Percentiles rank a stretch among this genome's conserved stretches.
Evolutionary conservation across 2,113 vertebrate species (phyloP).

Genomic region (Ophthalmolycus amberensis): DNA sequence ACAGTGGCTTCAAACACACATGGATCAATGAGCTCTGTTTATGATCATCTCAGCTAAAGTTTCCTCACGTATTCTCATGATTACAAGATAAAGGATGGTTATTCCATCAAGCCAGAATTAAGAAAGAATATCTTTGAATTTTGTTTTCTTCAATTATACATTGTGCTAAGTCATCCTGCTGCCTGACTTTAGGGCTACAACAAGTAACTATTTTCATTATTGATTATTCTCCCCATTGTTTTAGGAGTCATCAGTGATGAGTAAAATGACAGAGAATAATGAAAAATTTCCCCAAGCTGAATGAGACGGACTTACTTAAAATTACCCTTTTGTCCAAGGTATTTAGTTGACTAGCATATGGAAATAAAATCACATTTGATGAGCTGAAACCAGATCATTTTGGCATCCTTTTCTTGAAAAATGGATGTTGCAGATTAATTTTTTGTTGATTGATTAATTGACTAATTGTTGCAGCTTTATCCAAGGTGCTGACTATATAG

Average conservation of each 20-base stretch:
- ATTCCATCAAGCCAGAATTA: background rate
- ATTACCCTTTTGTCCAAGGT: background rate
- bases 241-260: background rate
- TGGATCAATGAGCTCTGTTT: background rate
- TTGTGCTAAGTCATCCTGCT: background rate
- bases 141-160: background rate
- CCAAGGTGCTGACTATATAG: background rate
- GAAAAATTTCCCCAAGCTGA: background rate
- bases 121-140: background rate
- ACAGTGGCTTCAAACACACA: background rate
- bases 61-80: background rate
- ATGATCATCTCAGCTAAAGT: background rate
- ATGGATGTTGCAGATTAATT: background rate
- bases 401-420: too few species aligned
- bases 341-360: background rate
- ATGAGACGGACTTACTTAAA: background rate
- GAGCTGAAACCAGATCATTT: background rate
- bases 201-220: background rate
- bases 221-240: background rate
- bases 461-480: background rate
- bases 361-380: background rate
- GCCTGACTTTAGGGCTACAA: background rate
- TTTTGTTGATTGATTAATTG: background rate
- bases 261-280: background rate
- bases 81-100: background rate